Percentiles rank a stretch among this genome's conserved stretches.
phyloP scores from a whole-genome alignment of 2,113 vertebrate genomes.

The Cyphomyrus plagiostoma region DNA sequence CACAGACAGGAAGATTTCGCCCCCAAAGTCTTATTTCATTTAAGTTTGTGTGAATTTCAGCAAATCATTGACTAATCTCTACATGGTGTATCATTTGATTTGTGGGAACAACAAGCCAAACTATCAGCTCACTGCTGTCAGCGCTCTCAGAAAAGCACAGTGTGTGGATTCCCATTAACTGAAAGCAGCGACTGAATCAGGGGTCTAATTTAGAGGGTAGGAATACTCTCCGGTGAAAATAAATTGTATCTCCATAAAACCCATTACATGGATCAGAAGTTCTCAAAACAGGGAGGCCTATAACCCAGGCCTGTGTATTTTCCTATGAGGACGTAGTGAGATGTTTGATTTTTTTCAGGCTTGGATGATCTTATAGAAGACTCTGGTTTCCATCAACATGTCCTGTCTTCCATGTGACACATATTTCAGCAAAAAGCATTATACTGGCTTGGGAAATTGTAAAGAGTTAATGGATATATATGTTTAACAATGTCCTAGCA shows the following conservation, averaged over 20 bases:
- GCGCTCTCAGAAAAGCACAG: background rate
- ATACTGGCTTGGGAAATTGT: background rate
- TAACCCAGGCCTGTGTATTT: background rate
- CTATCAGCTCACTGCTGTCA: background rate
- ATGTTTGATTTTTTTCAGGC: background rate
- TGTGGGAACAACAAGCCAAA: background rate
- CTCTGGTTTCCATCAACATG: background rate
- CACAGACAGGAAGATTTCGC: background rate
- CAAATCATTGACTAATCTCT: background rate
- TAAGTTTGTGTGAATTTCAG: background rate
- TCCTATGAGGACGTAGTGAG: background rate
- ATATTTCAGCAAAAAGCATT: background rate
- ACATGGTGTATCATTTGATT: conserved; percentile 1
- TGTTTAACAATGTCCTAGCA: background rate
- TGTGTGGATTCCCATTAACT: conserved; percentile 8
- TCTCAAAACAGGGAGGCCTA: background rate
- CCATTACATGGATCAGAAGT: background rate
- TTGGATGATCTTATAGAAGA: background rate
- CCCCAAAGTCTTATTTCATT: background rate
- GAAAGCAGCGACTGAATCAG: background rate
- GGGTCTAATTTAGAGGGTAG: background rate
- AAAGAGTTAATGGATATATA: background rate
- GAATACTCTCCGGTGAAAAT: background rate
- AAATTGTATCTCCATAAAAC: background rate
- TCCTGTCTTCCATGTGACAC: background rate